A percentile compares a stretch with the other conserved stretches of the same genome.
Evolutionary conservation across 2,113 vertebrate genomes (phyloP).

Genomic region (Eptatretus burgeri): DNA sequence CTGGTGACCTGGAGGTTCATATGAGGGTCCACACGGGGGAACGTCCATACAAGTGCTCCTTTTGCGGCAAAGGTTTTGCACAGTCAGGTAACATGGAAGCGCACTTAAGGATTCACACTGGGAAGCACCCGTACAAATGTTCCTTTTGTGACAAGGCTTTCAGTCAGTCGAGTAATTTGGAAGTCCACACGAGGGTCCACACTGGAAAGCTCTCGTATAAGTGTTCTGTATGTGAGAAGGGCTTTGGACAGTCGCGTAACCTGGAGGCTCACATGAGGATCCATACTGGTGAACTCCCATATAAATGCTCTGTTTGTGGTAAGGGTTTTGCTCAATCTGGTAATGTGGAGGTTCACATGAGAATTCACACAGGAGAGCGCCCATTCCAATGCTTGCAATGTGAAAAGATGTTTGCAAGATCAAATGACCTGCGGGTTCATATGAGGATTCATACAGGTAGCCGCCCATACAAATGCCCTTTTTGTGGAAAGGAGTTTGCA

Average conservation of each 20-base stretch:
- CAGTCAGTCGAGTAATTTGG: neutral
- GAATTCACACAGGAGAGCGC: neutral
- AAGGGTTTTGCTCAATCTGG: slow-evolving; percentile 1
- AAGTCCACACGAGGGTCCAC: neutral
- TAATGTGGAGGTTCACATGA: neutral
- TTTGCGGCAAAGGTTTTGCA: neutral
- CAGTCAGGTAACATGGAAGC: neutral
- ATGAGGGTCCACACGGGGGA: slow-evolving; percentile 4
- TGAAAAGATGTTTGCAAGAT: neutral
- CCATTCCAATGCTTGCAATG: neutral
- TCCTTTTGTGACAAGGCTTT: slow-evolving; percentile 2
- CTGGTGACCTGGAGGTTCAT: neutral
- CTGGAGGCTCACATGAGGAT: slow-evolving; percentile 3
- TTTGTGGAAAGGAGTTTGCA: slow-evolving; percentile 4
- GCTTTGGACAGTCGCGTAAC: neutral
- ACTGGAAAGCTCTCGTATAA: neutral
- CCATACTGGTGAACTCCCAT: slow-evolving; percentile 4
- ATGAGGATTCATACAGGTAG: slow-evolving; percentile 5
- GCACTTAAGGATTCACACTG: neutral
- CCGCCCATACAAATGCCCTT: slow-evolving; percentile 2
- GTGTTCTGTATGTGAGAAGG: slow-evolving; percentile 2
- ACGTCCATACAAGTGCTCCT: slow-evolving; percentile 2
- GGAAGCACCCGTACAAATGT: slow-evolving; percentile 1
- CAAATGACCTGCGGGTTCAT: slow-evolving; percentile 3
- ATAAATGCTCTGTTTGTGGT: neutral